phyloP scores from a whole-genome alignment of 2,888 invertebrate genomes.

The Labia minor region DNA sequence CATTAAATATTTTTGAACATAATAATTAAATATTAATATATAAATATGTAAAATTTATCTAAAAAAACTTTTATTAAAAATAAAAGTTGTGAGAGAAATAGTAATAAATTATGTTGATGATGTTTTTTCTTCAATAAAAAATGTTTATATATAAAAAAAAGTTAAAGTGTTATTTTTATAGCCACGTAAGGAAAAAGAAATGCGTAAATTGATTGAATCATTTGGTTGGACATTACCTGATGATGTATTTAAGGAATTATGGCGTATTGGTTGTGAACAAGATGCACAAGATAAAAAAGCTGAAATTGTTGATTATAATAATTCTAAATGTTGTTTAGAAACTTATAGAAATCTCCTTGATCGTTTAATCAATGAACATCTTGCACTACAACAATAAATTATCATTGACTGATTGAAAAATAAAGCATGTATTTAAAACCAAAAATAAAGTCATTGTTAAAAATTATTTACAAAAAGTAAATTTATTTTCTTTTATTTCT shows the following conservation, averaged over 20 bases:
- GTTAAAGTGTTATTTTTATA: conserved; percentile 21
- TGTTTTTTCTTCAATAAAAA: no score
- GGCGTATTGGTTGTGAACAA: conserved; percentile 28
- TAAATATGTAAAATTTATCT: no score
- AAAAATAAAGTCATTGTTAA: no score
- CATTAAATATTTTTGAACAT: no score
- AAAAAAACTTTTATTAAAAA: no score
- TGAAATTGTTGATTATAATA: conserved; percentile 18
- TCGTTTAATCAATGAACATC: conserved; percentile 2
- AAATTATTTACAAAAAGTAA: no score
- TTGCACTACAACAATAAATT: not conserved
- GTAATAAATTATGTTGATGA: no score
- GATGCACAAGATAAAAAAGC: conserved; percentile 28
- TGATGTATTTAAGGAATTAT: conserved; percentile 30
- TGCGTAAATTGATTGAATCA: conserved; percentile 28
- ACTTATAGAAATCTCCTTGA: conserved; percentile 29
- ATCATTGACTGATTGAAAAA: no score
- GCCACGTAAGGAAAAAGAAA: conserved; percentile 28
- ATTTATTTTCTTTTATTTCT: not conserved
- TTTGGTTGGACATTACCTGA: conserved; percentile 29
- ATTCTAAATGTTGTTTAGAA: conserved; percentile 29
- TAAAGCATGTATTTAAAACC: no score
- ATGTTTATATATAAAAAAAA: no score
- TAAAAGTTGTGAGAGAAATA: no score
- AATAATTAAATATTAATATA: no score